Conservation (phyloP, 2,888 invertebrate genomes). For the Stenichneumon culpator region DNA sequence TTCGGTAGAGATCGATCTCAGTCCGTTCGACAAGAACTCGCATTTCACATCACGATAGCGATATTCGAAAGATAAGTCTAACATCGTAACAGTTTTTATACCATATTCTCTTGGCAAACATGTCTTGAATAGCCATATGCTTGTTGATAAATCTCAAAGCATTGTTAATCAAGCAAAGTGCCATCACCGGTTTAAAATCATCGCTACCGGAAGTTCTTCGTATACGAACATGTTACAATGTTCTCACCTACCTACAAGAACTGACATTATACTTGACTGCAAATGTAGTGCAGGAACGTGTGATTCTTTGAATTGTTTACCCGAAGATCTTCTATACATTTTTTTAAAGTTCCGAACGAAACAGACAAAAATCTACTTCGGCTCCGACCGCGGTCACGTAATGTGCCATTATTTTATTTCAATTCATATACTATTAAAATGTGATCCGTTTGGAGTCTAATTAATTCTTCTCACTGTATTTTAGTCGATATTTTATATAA, state of each 20-base stretch:
- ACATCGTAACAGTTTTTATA: too few relatives aligned
- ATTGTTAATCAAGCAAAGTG: background rate
- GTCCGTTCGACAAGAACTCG: too few relatives aligned
- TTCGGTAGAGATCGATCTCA: too few relatives aligned
- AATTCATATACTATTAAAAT: background rate
- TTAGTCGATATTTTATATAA: too few relatives aligned
- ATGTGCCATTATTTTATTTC: constrained; percentile 32
- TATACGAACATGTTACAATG: background rate
- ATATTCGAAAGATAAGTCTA: too few relatives aligned
- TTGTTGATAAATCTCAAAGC: background rate
- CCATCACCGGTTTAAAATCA: background rate
- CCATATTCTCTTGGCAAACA: too few relatives aligned
- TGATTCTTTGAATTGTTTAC: constrained; percentile 1
- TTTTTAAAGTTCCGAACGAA: background rate
- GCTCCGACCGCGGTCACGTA: constrained; percentile 9
- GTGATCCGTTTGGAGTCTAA: background rate
- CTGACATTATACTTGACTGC: background rate
- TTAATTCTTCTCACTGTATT: background rate
- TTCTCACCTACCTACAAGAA: constrained; percentile 4
- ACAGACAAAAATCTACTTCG: background rate
- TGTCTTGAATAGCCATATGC: too few relatives aligned
- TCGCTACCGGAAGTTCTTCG: background rate
- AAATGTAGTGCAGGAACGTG: background rate
- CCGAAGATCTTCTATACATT: constrained; percentile 18
- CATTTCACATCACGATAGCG: too few relatives aligned